A percentile compares a stretch with the other conserved stretches of the same genome.
Evolutionary conservation across 2,888 invertebrate species (phyloP).

Genomic region (Acanthopleura granulata): DNA sequence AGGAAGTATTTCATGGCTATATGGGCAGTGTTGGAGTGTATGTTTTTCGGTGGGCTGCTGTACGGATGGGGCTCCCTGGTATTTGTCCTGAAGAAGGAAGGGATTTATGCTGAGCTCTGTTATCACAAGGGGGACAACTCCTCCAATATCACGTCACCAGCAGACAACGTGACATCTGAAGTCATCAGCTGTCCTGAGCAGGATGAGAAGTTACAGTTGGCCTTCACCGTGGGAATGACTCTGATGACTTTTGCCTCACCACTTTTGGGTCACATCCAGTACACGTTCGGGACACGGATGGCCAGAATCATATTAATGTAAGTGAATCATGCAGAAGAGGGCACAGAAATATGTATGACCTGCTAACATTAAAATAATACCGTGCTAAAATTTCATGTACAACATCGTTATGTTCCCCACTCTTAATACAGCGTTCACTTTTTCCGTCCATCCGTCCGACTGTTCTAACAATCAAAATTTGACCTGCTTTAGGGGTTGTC

Average conservation of each 20-base stretch:
- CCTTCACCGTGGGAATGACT: slow-evolving; percentile 48
- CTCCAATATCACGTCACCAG: background rate
- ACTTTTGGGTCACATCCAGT: slow-evolving; percentile 50
- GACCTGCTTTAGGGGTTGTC: too few relatives aligned
- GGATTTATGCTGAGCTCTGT: slow-evolving; percentile 44
- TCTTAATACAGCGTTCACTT: too few relatives aligned
- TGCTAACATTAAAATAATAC: too few relatives aligned
- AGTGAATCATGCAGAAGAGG: slow-evolving; percentile 26
- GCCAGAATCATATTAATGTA: slow-evolving; percentile 48
- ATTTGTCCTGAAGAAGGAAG: slow-evolving; percentile 48
- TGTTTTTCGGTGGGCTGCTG: slow-evolving; percentile 49
- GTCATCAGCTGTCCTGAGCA: slow-evolving; percentile 34
- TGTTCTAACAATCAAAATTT: too few relatives aligned
- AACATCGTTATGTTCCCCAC: too few relatives aligned
- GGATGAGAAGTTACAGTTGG: slow-evolving; percentile 43
- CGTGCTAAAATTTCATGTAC: too few relatives aligned
- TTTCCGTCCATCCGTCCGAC: too few relatives aligned
- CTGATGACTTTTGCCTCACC: slow-evolving; percentile 53
- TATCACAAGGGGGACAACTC: background rate
- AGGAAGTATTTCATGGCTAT: slow-evolving; percentile 35
- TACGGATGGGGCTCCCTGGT: slow-evolving; percentile 55
- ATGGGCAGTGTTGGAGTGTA: slow-evolving; percentile 49
- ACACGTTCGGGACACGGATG: slow-evolving; percentile 49
- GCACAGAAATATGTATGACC: too few relatives aligned
- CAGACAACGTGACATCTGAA: slow-evolving; percentile 5